phyloP scores from a whole-genome alignment of 2,888 invertebrate species.

The Habroteleia sp. region DNA sequence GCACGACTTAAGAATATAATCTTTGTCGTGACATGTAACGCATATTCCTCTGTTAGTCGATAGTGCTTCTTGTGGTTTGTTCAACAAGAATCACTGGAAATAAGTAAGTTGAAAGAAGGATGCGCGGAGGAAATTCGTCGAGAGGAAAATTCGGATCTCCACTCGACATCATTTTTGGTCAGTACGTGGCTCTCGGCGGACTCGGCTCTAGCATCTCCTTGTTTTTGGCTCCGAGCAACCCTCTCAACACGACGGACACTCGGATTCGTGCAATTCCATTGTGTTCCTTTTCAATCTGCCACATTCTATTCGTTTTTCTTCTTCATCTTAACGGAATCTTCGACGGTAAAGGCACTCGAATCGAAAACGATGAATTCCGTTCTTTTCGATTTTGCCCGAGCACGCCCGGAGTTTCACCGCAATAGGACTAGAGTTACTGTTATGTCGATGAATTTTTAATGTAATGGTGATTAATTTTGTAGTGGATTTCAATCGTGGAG shows the following conservation, averaged over 20 bases:
- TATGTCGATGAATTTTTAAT: slow-evolving; percentile 38
- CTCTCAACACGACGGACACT: slow-evolving; percentile 48
- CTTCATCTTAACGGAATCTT: slow-evolving; percentile 56
- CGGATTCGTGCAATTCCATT: slow-evolving; percentile 51
- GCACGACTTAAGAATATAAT: slow-evolving; percentile 10
- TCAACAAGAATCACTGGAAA: slow-evolving; percentile 47
- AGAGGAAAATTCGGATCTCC: slow-evolving; percentile 46
- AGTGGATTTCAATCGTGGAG: background rate
- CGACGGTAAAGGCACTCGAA: slow-evolving; percentile 49
- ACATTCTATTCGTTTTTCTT: slow-evolving; percentile 59
- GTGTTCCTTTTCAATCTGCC: slow-evolving; percentile 44
- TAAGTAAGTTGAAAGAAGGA: slow-evolving; percentile 47
- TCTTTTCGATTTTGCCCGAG: slow-evolving; percentile 52
- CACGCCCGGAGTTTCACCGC: slow-evolving; percentile 12
- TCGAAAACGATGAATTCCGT: slow-evolving; percentile 62
- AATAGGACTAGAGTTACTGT: slow-evolving; percentile 17
- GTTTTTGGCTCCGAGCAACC: slow-evolving; percentile 44
- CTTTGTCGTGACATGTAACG: slow-evolving; percentile 25
- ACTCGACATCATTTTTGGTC: slow-evolving; percentile 57
- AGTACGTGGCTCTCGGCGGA: slow-evolving; percentile 29
- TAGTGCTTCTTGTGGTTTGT: slow-evolving; percentile 43
- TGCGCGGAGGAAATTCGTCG: slow-evolving; percentile 9
- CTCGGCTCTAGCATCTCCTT: slow-evolving; percentile 7
- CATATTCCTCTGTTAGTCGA: slow-evolving; percentile 29
- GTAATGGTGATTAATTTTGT: slow-evolving; percentile 18